A percentile compares a stretch with the other conserved stretches of the same genome.
phyloP scores from a whole-genome alignment of 2,888 invertebrate genomes.

The Pheosia gnoma region DNA sequence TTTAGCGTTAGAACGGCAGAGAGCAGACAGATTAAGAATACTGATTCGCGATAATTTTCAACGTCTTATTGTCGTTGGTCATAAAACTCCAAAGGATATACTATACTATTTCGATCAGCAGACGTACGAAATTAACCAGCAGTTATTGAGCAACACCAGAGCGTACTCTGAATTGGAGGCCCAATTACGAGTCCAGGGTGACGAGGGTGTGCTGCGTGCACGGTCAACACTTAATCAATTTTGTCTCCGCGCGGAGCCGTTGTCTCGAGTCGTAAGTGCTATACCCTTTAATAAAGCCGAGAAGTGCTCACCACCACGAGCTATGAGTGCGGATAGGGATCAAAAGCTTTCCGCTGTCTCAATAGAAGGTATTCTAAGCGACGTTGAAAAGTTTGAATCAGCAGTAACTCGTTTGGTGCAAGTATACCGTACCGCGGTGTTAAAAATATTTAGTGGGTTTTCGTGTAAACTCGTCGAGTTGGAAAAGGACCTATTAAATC shows the following conservation, averaged over 20 bases:
- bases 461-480: conserved; percentile 50
- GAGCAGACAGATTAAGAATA: conserved; percentile 56
- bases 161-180: conserved; percentile 64
- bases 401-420: conserved; percentile 53
- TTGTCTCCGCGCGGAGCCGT: conserved; percentile 45
- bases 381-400: conserved; percentile 48
- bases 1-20: conserved; percentile 56
- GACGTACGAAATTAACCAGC: conserved; percentile 69
- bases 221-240: conserved; percentile 63
- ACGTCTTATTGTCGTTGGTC: conserved; percentile 54
- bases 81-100: conserved; percentile 59
- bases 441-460: conserved; percentile 52
- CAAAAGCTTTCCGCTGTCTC: conserved; percentile 18
- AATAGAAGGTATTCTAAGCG: conserved; percentile 28
- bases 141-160: conserved; percentile 65
- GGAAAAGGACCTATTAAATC: conserved; percentile 44
- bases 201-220: conserved; percentile 47
- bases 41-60: conserved; percentile 64
- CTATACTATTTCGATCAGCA: conserved; percentile 68
- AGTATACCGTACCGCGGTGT: conserved; percentile 55
- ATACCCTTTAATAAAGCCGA: conserved; percentile 37
- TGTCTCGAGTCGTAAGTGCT: conserved; percentile 41
- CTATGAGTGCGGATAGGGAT: conserved; percentile 30
- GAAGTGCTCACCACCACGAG: conserved; percentile 21
- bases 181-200: conserved; percentile 55